These are phyloP conservation scores for Anguilla marmorata DNA, from an alignment of 2,797 vertebrate genomes.

Conservation along the genomic window DNA sequence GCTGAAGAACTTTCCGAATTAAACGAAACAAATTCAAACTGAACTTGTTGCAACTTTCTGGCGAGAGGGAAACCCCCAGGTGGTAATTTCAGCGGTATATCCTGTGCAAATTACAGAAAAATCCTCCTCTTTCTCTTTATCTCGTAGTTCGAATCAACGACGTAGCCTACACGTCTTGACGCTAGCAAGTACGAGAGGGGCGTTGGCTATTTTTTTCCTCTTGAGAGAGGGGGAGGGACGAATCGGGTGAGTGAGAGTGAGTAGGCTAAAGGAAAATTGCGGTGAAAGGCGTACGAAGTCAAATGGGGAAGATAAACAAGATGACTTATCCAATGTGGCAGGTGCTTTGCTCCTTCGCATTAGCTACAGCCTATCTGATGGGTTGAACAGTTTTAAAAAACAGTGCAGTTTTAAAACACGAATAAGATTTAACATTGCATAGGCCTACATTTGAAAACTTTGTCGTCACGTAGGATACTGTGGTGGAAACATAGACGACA, in stretches of 20 bases:
- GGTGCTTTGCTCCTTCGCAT: not conserved
- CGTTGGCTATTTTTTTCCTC: conserved; percentile 11
- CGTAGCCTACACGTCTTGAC: not conserved
- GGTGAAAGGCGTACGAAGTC: not conserved
- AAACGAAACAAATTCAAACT: not conserved
- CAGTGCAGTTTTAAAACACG: not conserved
- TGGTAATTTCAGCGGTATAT: not conserved
- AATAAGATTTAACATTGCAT: not conserved
- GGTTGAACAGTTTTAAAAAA: too few relatives aligned
- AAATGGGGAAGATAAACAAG: not conserved
- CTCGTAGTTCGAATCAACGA: not conserved
- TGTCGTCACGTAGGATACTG: too few relatives aligned
- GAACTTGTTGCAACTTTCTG: not conserved
- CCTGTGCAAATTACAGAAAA: not conserved
- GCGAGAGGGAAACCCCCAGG: not conserved
- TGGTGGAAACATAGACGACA: too few relatives aligned
- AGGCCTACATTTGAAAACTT: too few relatives aligned
- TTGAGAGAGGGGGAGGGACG: not conserved
- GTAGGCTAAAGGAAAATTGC: not conserved
- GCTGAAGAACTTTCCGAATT: not conserved
- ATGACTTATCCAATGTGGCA: not conserved
- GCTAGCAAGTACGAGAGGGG: not conserved
- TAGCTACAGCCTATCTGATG: not conserved
- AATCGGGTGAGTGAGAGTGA: conserved; percentile 8
- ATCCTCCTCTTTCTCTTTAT: not conserved